phyloP scores from a whole-genome alignment of 1,140 invertebrate genomes.

The Solenopsis fugax region DNA sequence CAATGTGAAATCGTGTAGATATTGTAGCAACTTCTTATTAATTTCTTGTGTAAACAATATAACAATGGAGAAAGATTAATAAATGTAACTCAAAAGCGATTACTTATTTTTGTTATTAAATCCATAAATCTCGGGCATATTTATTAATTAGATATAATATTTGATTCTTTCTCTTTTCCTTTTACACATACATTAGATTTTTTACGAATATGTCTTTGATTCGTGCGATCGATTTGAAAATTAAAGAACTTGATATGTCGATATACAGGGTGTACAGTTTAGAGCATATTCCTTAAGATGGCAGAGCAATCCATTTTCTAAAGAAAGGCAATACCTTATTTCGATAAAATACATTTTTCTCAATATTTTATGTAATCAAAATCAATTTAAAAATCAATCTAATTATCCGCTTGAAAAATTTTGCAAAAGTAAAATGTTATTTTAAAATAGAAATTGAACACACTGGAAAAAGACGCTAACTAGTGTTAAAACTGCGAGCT shows the following conservation, averaged over 20 bases:
- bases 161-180: not conserved
- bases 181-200: not conserved
- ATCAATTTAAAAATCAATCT: not conserved
- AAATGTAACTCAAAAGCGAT: not conserved
- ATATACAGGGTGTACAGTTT: constrained; percentile 19
- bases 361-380: not conserved
- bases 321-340: not conserved
- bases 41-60: not conserved
- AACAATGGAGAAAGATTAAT: not conserved
- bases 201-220: not conserved
- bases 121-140: not conserved
- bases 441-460: not conserved
- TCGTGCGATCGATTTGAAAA: not conserved
- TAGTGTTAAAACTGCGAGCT: constrained; percentile 8
- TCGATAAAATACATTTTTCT: not conserved
- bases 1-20: not conserved
- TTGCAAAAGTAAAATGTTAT: not conserved
- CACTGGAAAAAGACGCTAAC: constrained; percentile 36
- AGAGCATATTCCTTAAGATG: constrained; percentile 16
- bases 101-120: constrained; percentile 1
- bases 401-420: not conserved
- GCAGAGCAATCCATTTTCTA: constrained; percentile 19
- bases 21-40: not conserved
- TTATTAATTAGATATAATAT: constrained; percentile 1
- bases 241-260: not conserved